Conservation (phyloP, 2,797 vertebrate genomes). For the Amniataba percoides region DNA sequence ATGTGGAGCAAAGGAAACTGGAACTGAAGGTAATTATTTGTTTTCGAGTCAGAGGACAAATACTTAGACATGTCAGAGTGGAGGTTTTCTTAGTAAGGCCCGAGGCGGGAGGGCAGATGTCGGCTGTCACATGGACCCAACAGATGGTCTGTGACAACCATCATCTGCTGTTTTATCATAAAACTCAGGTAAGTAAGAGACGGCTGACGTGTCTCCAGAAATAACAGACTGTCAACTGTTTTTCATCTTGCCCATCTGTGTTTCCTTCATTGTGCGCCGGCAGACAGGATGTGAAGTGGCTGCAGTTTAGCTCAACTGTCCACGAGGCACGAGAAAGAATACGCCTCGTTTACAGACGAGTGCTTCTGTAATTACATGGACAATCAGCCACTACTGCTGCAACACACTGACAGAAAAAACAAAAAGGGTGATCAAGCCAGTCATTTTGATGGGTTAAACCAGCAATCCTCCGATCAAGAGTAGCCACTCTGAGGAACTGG, state of each 20-base stretch:
- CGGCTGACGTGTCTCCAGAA: not conserved
- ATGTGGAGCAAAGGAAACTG: conserved; percentile 4
- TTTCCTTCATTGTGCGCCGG: conserved; percentile 4
- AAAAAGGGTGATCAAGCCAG: conserved; percentile 6
- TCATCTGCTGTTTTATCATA: conserved; percentile 9
- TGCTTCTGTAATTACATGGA: not conserved
- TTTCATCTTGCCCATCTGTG: conserved; percentile 8
- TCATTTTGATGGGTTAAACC: conserved; percentile 30
- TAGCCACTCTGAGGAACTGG: conserved; percentile 33
- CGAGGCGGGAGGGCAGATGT: conserved; percentile 49
- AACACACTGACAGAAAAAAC: conserved; percentile 2
- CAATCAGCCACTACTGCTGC: not conserved
- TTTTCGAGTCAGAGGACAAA: conserved; percentile 24
- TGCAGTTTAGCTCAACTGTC: conserved; percentile 9
- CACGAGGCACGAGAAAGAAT: not conserved
- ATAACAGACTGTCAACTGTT: conserved; percentile 12
- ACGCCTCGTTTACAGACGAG: conserved; percentile 1
- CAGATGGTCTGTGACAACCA: conserved; percentile 54
- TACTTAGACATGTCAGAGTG: conserved; percentile 9
- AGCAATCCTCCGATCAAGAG: conserved; percentile 41
- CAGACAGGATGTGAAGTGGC: conserved; percentile 13
- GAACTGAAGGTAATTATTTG: conserved; percentile 8
- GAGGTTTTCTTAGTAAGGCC: conserved; percentile 41
- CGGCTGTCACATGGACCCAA: conserved; percentile 53
- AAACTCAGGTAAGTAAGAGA: conserved; percentile 18